Evolutionary conservation across 1,140 invertebrate genomes (phyloP), one percentile per base, ranked within the genome.

Genomic region (Scaptomyza graminum): DNA sequence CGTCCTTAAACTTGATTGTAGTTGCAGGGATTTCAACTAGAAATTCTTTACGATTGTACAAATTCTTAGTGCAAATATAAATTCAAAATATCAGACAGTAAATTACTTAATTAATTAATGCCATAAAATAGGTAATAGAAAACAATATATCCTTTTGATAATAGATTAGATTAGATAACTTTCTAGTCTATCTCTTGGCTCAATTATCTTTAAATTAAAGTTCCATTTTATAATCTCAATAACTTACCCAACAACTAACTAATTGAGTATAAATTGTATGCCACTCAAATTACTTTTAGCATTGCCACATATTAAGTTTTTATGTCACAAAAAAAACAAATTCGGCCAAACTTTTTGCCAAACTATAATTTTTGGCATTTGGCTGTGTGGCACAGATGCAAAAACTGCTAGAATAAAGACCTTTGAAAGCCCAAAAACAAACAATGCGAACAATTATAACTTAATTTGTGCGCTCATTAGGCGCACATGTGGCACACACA

Each of bases 391-490:
- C 74, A 60, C 79, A 66, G 64, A 74, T 82, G 70, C 55, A 44
- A 63, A 71, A 69, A 62, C n/a, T 85, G 43, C 43, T 43, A 62
- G 55, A 63, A 77, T 68, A 74, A 34, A 34, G 6, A 1, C 64
- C 74, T 51, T 60, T 37, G 18, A 51, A 74, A 59, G 55, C 41
- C 41, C 52, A 73, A 66, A 73, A 66, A 69, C 76, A 80, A 80
- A 79, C 81, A 83, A 81, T 69, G 64, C 57, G 31, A 88, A 83
- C 83, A 87, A 87, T 87, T 87, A 87, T 88, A 87, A 87, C 83
- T 87, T 79, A 87, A 87, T 87, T 87, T 87, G 83, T 83, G 75
- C 79, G 79, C 79, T 87, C 83, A 87, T 87, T 87, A 87, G 83
- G 79, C 52, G 65, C 83, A 87, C 78, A 82, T 88, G 83, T 71